Base-by-base conservation (phyloP, 2,113 vertebrate species). In the Gallinago undulata region DNA sequence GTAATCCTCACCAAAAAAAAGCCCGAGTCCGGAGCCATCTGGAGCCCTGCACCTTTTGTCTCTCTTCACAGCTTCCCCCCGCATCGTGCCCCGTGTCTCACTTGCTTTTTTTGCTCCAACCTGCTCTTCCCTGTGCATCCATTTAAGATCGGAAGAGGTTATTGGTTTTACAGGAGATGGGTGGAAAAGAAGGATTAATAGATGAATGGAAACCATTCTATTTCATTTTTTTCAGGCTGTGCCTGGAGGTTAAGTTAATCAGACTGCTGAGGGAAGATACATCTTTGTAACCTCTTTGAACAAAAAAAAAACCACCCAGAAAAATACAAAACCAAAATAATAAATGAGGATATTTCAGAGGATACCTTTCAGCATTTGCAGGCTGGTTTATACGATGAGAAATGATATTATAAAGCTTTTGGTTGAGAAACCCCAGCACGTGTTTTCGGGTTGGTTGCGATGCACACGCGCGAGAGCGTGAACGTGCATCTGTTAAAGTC, bases 401-500 rank as follows among this genome's bases (percentile, higher is more conserved):
- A 41, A 37, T 6, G 41, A 51, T 13, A 73, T 85, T 84, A 77
- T 81, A 64, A 84, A 80, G 8, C 39, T 66, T 94, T 96, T 48
- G 13, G 70, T 86, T 70, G 28, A 90, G 64, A 89, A 91, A 91
- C 64, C 23, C 64, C 66, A 47, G 11, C 16, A 8, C 28, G 7
- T 64, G 50, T 96, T 95, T 97, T 95, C 79, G 87, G n/a, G 10
- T 10, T 70, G 33, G 13, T 87, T 94, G 39, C 39, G 64, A 47
- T 64, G 51, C 19, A 7, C 53, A 22, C n/a, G 41, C 39, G 27
- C 55, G 57, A 87, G 74, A 63, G 35, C 57, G 59, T 60, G 39
- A 91, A 82, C 1, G 9, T 43, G 59, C 8, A 0, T 75, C 89
- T 94, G 84, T 68, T 94, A 89, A 92, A 91, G 51, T 68, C 43